These are phyloP conservation scores for Larimichthys polyactis DNA, from an alignment of 2,113 vertebrate species.

Conservation along the genomic window DNA sequence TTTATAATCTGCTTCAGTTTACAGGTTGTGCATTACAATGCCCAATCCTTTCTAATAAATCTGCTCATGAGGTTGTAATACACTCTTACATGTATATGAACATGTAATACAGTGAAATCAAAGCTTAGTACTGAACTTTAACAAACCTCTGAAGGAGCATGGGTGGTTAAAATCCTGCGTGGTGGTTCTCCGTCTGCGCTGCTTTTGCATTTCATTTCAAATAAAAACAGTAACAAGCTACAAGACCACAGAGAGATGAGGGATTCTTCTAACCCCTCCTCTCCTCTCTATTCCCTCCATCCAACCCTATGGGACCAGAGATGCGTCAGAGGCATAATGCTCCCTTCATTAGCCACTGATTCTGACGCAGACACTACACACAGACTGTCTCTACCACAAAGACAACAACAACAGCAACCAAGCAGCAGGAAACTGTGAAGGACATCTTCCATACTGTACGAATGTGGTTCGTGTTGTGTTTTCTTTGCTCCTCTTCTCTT, in stretches of 20 bases:
- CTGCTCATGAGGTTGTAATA: not conserved
- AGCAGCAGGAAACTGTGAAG: constrained; percentile 52
- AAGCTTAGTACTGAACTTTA: no score
- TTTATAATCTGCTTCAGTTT: not conserved
- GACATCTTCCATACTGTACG: constrained; percentile 32
- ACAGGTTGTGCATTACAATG: not conserved
- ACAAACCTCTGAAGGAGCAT: not conserved
- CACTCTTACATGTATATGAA: not conserved
- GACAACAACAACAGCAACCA: constrained; percentile 41
- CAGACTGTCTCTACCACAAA: constrained; percentile 52
- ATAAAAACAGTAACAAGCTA: not conserved
- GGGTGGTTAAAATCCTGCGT: not conserved
- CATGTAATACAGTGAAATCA: not conserved
- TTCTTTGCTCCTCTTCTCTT: no score
- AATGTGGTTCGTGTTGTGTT: constrained; percentile 17
- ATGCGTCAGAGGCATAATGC: constrained; percentile 76
- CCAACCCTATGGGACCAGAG: constrained; percentile 64
- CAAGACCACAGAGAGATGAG: constrained; percentile 37
- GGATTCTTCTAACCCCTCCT: constrained; percentile 33
- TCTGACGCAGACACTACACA: constrained; percentile 62
- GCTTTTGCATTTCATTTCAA: constrained; percentile 34
- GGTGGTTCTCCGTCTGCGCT: not conserved
- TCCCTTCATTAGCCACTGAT: constrained; percentile 73
- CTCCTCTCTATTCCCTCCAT: constrained; percentile 52
- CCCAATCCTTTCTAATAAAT: not conserved